phyloP scores from a whole-genome alignment of 2,888 invertebrate species.

The Rhogogaster chlorosoma region DNA sequence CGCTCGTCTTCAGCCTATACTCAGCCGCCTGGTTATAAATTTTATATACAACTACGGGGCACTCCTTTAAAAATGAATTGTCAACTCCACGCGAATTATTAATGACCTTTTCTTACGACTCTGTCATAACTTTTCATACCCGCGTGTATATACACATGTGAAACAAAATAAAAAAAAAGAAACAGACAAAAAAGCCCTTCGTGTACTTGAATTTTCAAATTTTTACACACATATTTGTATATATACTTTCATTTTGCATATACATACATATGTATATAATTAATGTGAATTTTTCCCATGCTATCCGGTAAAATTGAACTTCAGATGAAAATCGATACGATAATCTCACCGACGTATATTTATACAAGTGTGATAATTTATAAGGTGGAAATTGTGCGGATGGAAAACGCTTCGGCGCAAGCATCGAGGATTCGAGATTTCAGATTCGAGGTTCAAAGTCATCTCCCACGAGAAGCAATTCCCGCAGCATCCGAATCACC shows the following conservation, averaged over 20 bases:
- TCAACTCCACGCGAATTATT: conserved; percentile 28
- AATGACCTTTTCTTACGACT: not conserved
- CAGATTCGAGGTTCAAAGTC: conserved; percentile 1
- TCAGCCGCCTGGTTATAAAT: conserved; percentile 21
- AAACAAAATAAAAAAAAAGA: not conserved
- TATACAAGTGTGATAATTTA: not conserved
- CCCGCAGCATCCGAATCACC: conserved; percentile 19
- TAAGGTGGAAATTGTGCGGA: not conserved
- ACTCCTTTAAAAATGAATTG: conserved; percentile 43
- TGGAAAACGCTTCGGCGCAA: not conserved
- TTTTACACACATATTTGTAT: not conserved
- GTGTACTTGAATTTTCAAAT: not conserved
- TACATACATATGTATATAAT: not conserved
- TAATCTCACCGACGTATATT: not conserved
- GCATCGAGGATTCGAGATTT: not conserved
- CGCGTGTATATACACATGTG: not conserved
- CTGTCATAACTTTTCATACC: conserved; percentile 2
- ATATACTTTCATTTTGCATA: not conserved
- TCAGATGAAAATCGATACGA: not conserved
- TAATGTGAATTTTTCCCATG: too few species aligned
- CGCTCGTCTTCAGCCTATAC: not conserved
- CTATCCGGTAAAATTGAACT: not conserved
- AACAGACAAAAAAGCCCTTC: not conserved
- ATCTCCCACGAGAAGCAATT: conserved; percentile 15
- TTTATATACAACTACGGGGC: conserved; percentile 32